A percentile compares a stretch with the other conserved stretches of the same genome.
These are phyloP conservation scores for Aphidius gifuensis DNA, from an alignment of 1,140 invertebrate genomes.

Conservation along the genomic window DNA sequence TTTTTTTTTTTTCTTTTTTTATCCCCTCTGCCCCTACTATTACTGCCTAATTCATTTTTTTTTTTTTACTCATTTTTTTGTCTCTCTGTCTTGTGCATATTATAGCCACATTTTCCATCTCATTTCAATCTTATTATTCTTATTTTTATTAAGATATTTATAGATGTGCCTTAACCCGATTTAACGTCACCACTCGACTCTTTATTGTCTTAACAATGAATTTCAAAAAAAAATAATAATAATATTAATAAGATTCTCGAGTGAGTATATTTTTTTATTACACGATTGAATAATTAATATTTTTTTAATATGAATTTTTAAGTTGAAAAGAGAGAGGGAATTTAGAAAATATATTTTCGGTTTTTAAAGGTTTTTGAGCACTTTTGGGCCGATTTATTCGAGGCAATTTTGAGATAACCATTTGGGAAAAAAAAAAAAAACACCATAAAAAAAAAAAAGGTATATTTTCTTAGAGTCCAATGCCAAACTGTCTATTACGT, in stretches of 20 bases:
- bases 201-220: conserved; percentile 42
- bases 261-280: no score
- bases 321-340: neutral
- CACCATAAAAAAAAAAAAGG: neutral
- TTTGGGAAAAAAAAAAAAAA: neutral
- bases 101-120: neutral
- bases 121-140: neutral
- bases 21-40: conserved; percentile 7
- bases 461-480: conserved; percentile 8
- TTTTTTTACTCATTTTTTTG: conserved; percentile 11
- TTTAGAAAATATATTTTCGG: no score
- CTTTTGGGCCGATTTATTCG: no score
- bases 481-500: conserved; percentile 6
- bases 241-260: no score
- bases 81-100: conserved; percentile 12
- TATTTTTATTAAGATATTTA: conserved; percentile 42
- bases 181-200: conserved; percentile 45
- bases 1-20: conserved; percentile 22
- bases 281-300: no score
- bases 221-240: conserved; percentile 9
- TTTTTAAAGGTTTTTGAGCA: no score
- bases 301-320: no score
- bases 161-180: conserved; percentile 55
- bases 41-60: neutral
- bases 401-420: neutral